Percentiles rank a stretch among this genome's conserved stretches.
These are phyloP conservation scores for Incurvaria masculella DNA, from an alignment of 2,888 invertebrate genomes.

Conservation along the genomic window DNA sequence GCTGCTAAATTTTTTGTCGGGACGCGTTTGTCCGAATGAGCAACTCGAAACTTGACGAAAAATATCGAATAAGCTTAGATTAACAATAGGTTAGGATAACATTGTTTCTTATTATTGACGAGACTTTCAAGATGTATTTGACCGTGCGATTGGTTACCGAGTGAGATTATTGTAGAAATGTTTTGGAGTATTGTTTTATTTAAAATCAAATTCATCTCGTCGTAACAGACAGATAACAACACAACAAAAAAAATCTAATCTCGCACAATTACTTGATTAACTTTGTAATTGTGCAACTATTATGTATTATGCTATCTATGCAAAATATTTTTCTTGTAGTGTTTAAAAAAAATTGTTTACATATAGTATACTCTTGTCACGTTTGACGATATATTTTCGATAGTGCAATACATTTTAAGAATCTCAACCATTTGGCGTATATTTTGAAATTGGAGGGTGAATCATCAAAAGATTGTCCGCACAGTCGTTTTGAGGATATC, in stretches of 20 bases:
- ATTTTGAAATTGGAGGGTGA: background rate
- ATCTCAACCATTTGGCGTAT: background rate
- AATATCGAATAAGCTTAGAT: background rate
- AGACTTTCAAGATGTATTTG: background rate
- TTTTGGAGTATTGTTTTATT: no score
- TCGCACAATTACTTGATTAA: background rate
- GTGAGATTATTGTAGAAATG: background rate
- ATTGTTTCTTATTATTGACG: background rate
- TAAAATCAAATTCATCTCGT: no score
- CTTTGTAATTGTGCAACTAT: background rate
- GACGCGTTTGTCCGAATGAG: no score
- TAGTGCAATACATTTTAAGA: background rate
- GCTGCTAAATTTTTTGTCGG: background rate
- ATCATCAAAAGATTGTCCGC: no score
- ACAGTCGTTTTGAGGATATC: no score
- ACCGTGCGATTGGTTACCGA: background rate
- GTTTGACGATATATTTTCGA: background rate
- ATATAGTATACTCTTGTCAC: no score
- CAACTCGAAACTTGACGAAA: background rate
- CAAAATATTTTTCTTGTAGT: conserved; percentile 3
- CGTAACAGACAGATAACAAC: no score
- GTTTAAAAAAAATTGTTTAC: background rate
- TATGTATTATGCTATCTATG: background rate
- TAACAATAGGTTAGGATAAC: background rate
- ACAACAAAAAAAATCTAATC: background rate